phyloP scores from a whole-genome alignment of 2,113 vertebrate genomes.

The Percina caprodes region DNA sequence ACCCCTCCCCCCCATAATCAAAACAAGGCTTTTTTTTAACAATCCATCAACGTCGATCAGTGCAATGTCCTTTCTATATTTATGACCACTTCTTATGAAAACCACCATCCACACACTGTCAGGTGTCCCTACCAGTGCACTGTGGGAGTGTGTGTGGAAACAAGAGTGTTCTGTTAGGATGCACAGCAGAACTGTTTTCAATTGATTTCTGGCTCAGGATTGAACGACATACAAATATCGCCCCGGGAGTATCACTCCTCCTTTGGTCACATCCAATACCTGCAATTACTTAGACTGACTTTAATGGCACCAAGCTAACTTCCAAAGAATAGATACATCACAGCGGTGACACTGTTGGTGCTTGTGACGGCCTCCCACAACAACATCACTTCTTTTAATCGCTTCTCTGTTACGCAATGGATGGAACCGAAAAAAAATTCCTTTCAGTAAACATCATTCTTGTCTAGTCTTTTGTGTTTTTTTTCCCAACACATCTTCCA shows the following conservation, averaged over 20 bases:
- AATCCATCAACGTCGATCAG: not conserved
- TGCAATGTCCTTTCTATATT: not conserved
- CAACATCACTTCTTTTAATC: not conserved
- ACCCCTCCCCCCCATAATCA: no score
- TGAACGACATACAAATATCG: conserved; percentile 46
- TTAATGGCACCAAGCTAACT: conserved; percentile 38
- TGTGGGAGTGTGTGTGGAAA: not conserved
- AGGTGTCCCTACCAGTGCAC: not conserved
- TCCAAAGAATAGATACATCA: conserved; percentile 9
- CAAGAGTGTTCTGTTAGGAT: conserved; percentile 13
- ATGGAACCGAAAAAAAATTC: not conserved
- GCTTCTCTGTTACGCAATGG: not conserved
- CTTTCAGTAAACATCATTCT: conserved; percentile 14
- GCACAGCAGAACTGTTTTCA: conserved; percentile 49
- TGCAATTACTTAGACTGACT: conserved; percentile 53
- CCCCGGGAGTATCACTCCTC: conserved; percentile 50
- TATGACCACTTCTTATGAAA: not conserved
- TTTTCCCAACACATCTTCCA: no score
- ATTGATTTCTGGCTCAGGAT: conserved; percentile 56
- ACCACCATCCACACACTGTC: not conserved
- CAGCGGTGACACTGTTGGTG: not conserved
- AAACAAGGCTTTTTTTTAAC: no score
- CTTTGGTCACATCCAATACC: conserved; percentile 58
- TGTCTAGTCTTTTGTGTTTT: not conserved
- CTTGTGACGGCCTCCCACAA: not conserved